Conservation (phyloP, 2,888 invertebrate species). For the Xanthia togata region DNA sequence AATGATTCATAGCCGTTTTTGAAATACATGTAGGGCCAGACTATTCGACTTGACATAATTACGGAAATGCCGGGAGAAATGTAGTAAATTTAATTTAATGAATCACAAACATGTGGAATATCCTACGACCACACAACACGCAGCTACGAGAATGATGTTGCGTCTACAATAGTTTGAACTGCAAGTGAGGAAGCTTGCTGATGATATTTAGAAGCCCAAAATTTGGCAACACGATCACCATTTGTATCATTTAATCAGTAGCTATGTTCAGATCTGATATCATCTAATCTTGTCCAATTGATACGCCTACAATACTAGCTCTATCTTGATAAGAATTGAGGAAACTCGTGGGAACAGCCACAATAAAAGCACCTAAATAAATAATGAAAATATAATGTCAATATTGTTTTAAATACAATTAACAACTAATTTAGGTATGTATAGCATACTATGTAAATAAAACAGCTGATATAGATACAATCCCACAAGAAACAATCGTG, state of each 20-base stretch:
- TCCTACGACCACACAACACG: not conserved
- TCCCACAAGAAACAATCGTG: conserved; percentile 12
- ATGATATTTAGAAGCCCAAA: not conserved
- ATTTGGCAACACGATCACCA: not conserved
- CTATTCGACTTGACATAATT: conserved; percentile 35
- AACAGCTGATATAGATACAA: not conserved
- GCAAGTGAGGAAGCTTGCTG: not conserved
- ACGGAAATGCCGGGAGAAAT: conserved; percentile 44
- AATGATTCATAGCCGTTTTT: conserved; percentile 28
- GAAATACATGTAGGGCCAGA: not conserved
- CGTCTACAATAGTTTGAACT: not conserved
- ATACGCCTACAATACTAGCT: conserved; percentile 7
- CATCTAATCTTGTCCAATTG: conserved; percentile 6
- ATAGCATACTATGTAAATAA: conserved; percentile 7
- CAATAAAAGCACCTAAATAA: too few relatives aligned
- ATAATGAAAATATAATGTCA: not conserved
- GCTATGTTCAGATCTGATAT: not conserved
- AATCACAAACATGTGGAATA: conserved; percentile 39
- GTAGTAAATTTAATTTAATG: conserved; percentile 42
- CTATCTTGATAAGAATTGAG: not conserved
- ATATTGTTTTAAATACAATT: not conserved
- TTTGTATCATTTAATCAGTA: too few relatives aligned
- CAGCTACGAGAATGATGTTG: not conserved
- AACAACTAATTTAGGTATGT: not conserved
- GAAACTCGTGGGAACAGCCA: conserved; percentile 1